Evolutionary conservation across 2,888 invertebrate genomes (phyloP).

Genomic region (Agonopterix heracliana): DNA sequence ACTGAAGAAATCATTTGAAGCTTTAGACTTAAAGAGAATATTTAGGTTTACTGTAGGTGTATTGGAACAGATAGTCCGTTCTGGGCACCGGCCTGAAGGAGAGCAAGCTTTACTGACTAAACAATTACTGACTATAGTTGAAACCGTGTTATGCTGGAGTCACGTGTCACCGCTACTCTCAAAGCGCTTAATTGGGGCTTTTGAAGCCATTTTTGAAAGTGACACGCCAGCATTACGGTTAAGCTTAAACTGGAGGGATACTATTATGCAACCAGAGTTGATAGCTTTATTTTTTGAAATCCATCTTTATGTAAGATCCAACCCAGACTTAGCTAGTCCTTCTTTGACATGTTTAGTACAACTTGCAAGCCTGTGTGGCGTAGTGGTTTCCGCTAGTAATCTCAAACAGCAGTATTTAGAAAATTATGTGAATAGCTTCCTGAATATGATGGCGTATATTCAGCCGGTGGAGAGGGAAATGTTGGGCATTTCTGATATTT

Average conservation of each 20-base stretch:
- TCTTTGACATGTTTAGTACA: constrained; percentile 90
- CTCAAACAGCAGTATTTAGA: constrained; percentile 63
- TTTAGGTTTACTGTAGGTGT: constrained; percentile 76
- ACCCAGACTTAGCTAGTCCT: constrained; percentile 84
- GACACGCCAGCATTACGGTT: constrained; percentile 80
- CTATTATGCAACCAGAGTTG: constrained; percentile 84
- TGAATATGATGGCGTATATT: constrained; percentile 61
- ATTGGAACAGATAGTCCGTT: constrained; percentile 58
- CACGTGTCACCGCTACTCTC: constrained; percentile 82
- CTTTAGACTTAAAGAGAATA: constrained; percentile 85
- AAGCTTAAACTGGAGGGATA: constrained; percentile 83
- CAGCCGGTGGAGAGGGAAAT: constrained; percentile 62
- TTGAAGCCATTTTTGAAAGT: constrained; percentile 81
- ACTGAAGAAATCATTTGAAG: constrained; percentile 90
- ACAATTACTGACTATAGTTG: constrained; percentile 85
- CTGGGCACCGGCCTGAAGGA: constrained; percentile 66
- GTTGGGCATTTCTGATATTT: constrained; percentile 65
- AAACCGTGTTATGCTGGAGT: constrained; percentile 88
- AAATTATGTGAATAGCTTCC: constrained; percentile 61
- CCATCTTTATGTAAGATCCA: constrained; percentile 87
- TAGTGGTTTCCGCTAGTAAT: constrained; percentile 48
- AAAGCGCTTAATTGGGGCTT: constrained; percentile 82
- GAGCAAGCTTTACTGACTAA: constrained; percentile 77
- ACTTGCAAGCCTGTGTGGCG: constrained; percentile 72
- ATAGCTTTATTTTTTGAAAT: constrained; percentile 87